A percentile compares a stretch with the other conserved stretches of the same genome.
These are phyloP conservation scores for Muntiacus reevesi DNA, from an alignment of 2,113 vertebrate genomes.

Conservation along the genomic window DNA sequence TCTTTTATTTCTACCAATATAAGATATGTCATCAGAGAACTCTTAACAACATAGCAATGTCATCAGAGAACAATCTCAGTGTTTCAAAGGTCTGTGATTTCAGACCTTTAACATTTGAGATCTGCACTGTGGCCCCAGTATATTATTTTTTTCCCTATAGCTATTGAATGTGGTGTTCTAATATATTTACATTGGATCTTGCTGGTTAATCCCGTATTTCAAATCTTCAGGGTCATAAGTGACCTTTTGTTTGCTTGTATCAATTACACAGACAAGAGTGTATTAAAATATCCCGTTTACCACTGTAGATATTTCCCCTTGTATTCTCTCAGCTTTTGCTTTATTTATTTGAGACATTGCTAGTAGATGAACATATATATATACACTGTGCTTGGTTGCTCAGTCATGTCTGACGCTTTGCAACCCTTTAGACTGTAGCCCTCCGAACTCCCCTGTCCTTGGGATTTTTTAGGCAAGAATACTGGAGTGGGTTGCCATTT, in stretches of 20 bases:
- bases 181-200: background rate
- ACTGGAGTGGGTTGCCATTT: background rate
- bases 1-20: background rate
- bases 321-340: background rate
- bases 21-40: background rate
- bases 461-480: background rate
- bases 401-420: background rate
- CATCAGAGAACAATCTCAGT: background rate
- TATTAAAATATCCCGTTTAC: background rate
- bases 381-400: background rate
- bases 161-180: background rate
- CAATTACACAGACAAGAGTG: background rate
- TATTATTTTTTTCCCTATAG: background rate
- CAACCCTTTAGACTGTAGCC: background rate
- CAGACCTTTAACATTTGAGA: background rate
- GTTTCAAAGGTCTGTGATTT: background rate
- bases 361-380: background rate
- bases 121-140: background rate
- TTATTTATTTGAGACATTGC: background rate
- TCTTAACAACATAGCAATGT: background rate
- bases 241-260: background rate
- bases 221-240: background rate
- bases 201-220: background rate
- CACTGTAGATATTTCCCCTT: background rate
- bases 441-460: background rate